Conservation (phyloP, 2,888 invertebrate species). For the Conchocele bisecta region DNA sequence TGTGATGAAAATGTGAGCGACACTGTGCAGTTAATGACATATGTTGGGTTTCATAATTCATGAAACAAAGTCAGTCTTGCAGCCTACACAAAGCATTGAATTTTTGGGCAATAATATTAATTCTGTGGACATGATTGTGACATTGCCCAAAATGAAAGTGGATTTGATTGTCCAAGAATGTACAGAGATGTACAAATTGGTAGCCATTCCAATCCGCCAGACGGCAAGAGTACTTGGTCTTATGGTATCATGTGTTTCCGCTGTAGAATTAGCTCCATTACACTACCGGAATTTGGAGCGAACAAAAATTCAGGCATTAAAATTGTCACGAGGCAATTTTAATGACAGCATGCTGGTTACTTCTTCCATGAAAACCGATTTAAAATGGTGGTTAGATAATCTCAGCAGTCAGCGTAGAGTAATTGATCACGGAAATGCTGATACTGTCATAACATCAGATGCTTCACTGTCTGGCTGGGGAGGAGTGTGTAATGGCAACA, state of each 20-base stretch:
- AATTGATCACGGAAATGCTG: not conserved
- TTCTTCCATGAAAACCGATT: not conserved
- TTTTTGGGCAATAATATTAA: conserved; percentile 21
- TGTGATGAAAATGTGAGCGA: conserved; percentile 36
- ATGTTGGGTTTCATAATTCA: conserved; percentile 49
- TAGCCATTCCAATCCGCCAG: not conserved
- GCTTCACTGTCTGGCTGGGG: conserved; percentile 6
- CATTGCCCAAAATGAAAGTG: conserved; percentile 28
- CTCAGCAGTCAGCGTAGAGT: not conserved
- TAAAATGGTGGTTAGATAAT: conserved; percentile 9
- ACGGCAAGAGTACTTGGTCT: too few species aligned
- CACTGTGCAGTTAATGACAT: conserved; percentile 18
- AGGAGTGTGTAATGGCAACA: not conserved
- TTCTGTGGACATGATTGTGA: conserved; percentile 19
- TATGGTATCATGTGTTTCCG: too few species aligned
- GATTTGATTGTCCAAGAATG: not conserved
- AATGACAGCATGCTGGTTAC: not conserved
- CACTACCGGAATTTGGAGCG: too few species aligned
- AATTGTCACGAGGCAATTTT: too few species aligned
- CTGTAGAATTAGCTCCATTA: too few species aligned
- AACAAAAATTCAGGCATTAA: too few species aligned
- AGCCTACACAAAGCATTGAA: conserved; percentile 18
- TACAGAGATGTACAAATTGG: not conserved
- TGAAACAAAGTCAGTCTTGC: conserved; percentile 38
- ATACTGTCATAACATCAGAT: conserved; percentile 2